A percentile compares a stretch with the other conserved stretches of the same genome.
Conservation (phyloP, 2,113 vertebrate species). For the Etia nguti region DNA sequence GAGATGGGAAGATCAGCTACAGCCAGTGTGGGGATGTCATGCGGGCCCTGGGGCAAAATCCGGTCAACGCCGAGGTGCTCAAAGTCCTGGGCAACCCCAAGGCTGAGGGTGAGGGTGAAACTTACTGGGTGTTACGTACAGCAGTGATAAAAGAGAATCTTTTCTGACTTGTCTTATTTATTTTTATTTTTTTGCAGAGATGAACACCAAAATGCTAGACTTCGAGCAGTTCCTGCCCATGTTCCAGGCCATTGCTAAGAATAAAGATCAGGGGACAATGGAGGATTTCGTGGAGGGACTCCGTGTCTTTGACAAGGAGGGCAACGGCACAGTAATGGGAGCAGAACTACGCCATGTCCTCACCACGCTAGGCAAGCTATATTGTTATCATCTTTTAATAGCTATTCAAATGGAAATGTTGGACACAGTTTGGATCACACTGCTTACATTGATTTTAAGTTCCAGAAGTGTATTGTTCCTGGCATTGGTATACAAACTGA, state of each 20-base stretch:
- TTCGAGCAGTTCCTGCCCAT: conserved; percentile 97
- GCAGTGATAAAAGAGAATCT: neutral
- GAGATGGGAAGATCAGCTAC: conserved; percentile 88
- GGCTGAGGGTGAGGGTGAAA: conserved; percentile 79
- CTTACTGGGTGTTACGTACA: neutral
- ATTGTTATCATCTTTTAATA: neutral
- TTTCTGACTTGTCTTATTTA: neutral
- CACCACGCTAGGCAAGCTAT: conserved; percentile 81
- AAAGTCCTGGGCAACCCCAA: conserved; percentile 95
- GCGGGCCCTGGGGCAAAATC: conserved; percentile 93
- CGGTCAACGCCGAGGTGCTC: conserved; percentile 91
- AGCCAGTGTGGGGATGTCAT: conserved; percentile 91
- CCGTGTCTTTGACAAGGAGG: conserved; percentile 93
- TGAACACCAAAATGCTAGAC: conserved; percentile 87
- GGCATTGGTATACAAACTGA: neutral
- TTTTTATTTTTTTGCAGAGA: conserved; percentile 70
- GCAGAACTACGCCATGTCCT: conserved; percentile 93
- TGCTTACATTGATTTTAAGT: neutral
- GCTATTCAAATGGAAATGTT: neutral
- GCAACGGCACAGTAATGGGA: conserved; percentile 94
- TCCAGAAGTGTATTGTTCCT: neutral
- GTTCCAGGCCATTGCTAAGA: conserved; percentile 93
- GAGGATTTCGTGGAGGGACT: conserved; percentile 94
- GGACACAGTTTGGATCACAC: neutral
- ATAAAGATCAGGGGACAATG: conserved; percentile 93